Evolutionary conservation across 2,113 vertebrate species (phyloP).

Genomic region (Cebus imitator): DNA sequence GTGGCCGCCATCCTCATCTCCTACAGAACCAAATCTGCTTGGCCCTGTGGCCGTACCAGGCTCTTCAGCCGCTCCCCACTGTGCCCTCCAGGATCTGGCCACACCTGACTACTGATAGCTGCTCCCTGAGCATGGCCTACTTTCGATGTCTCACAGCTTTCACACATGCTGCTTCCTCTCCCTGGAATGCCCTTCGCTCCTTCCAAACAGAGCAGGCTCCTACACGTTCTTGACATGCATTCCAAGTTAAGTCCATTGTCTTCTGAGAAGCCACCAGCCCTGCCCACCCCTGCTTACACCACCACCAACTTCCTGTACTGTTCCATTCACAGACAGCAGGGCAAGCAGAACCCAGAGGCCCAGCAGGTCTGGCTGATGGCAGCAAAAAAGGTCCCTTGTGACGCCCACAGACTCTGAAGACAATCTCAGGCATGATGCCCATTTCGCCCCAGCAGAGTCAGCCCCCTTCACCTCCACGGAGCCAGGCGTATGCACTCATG

Average conservation of each 20-base stretch:
- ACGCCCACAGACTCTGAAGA: neutral
- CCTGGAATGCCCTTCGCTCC: neutral
- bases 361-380: neutral
- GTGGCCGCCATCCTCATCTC: neutral
- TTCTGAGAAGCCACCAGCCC: neutral
- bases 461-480: constrained; percentile 27
- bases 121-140: rapidly evolving
- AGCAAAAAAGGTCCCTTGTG: neutral
- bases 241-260: neutral
- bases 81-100: neutral
- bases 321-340: neutral
- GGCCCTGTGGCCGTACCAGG: no score
- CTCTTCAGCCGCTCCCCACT: rapidly evolving
- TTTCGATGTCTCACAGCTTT: neutral
- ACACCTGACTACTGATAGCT: neutral
- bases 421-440: neutral
- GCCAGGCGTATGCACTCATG: neutral
- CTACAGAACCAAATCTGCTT: neutral
- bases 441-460: neutral
- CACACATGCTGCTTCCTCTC: neutral
- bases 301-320: neutral
- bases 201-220: neutral
- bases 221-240: neutral
- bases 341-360: neutral
- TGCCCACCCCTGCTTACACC: no score